Evolutionary conservation across 1,140 invertebrate species (phyloP).

Genomic region (Ephestia elutella): DNA sequence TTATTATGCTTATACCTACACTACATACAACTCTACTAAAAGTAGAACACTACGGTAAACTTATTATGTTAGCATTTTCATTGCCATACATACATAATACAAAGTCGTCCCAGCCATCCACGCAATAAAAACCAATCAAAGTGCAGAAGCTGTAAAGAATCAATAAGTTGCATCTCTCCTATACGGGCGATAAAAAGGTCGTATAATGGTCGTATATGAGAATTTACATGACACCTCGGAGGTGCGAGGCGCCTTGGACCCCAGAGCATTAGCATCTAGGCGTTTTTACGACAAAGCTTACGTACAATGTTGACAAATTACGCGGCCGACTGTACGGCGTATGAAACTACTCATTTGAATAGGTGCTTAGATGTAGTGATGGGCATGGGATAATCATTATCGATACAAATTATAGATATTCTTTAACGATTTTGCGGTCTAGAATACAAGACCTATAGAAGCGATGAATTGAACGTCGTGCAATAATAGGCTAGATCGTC

Average conservation of each 20-base stretch:
- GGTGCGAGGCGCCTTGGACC: background rate
- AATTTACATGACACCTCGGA: conserved; percentile 10
- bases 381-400: conserved; percentile 8
- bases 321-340: conserved; percentile 38
- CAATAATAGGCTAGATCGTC: no score
- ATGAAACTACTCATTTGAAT: conserved; percentile 58
- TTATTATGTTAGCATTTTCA: background rate
- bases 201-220: conserved; percentile 8
- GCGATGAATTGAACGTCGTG: no score
- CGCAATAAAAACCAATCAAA: conserved; percentile 11
- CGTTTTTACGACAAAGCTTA: conserved; percentile 10
- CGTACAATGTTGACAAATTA: conserved; percentile 20
- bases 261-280: conserved; percentile 4
- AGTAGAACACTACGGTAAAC: background rate
- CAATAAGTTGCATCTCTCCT: conserved; percentile 13
- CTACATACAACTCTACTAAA: background rate
- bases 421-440: no score
- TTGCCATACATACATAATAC: conserved; percentile 2
- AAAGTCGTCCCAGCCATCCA: background rate
- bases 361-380: conserved; percentile 28
- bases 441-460: no score
- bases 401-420: background rate
- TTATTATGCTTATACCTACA: no score
- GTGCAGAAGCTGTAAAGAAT: conserved; percentile 10
- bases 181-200: conserved; percentile 7